A percentile compares a stretch with the other conserved stretches of the same genome.
Conservation (phyloP, 2,797 vertebrate genomes). For the Spinibarbus caldwelli region DNA sequence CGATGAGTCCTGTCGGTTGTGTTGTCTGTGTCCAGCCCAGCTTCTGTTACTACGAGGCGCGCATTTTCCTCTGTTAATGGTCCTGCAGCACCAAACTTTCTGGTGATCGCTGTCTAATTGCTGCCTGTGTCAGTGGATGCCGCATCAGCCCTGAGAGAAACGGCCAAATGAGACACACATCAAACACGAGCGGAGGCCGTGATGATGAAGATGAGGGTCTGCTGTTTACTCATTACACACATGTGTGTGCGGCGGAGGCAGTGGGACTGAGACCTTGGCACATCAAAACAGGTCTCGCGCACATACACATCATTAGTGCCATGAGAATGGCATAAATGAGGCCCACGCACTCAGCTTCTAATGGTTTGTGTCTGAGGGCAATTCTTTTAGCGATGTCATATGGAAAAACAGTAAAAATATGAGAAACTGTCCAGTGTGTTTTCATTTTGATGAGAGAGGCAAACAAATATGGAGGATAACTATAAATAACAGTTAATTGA, state of each 20-base stretch:
- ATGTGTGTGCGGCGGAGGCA: constrained; percentile 14
- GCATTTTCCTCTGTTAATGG: constrained; percentile 43
- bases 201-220: constrained; percentile 43
- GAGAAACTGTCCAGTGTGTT: constrained; percentile 13
- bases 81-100: constrained; percentile 51
- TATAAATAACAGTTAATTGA: constrained; percentile 11
- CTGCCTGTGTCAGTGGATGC: constrained; percentile 42
- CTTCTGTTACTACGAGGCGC: constrained; percentile 31
- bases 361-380: constrained; percentile 48
- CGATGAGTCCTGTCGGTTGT: constrained; percentile 37
- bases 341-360: constrained; percentile 43
- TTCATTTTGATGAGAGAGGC: background rate
- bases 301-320: constrained; percentile 64
- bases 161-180: constrained; percentile 44
- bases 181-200: constrained; percentile 11
- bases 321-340: constrained; percentile 57
- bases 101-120: constrained; percentile 54
- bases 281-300: constrained; percentile 24
- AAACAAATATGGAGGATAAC: background rate
- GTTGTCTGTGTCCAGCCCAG: constrained; percentile 34
- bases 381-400: constrained; percentile 43
- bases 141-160: constrained; percentile 16
- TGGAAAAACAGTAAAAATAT: constrained; percentile 24
- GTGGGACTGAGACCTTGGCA: constrained; percentile 38
- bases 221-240: constrained; percentile 45